Evolutionary conservation across 2,113 vertebrate genomes (phyloP), one percentile per base, ranked within the genome.

Genomic region (Haemorhous mexicanus): DNA sequence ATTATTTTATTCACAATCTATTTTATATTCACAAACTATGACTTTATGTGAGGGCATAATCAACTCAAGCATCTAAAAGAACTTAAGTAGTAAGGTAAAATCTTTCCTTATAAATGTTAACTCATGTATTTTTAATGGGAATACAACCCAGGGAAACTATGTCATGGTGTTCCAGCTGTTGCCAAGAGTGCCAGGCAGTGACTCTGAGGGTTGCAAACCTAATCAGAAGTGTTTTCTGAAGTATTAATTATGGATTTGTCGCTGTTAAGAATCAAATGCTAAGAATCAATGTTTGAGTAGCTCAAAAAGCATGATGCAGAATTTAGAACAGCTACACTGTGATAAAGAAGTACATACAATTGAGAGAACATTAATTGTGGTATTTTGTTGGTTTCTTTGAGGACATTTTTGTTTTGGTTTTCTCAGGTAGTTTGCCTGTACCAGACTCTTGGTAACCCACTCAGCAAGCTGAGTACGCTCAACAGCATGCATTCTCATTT

Each of bases 401-500:
- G n/a, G 24, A 17, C n/a, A 22, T 90, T 84, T 87, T 95, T 59
- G 11, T 74, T 90, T 78, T 94, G 50, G 7, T 97, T 96, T 75
- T 95, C 59, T 69, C 93, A 99, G 99, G 98, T 98, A 47, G 98
- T 99, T 87, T 98, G 98, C 81, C 98, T 98, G 52, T 99, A 99
- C 96, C 99, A 99, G 97, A 98, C 98, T 2, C 95, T 99, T 91
- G 98, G 98, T 41, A 99, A 99, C 75, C 99, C 99, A 16, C 96
- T 99, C 79, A 99, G 99, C 97, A 99, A 99, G 97, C 97, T 99
- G 62, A 98, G 98, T 81, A 98, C 98, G n/a, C 98, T 99, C 70
- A 99, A 99, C 84, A 97, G 98, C 95, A 98, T 99, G 98, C 99
- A 99, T 96, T 99, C 99, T 16, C 98, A 99, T 97, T 99, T 99